Conservation (phyloP, 2,113 vertebrate species). For the Paramormyrops kingsleyae region DNA sequence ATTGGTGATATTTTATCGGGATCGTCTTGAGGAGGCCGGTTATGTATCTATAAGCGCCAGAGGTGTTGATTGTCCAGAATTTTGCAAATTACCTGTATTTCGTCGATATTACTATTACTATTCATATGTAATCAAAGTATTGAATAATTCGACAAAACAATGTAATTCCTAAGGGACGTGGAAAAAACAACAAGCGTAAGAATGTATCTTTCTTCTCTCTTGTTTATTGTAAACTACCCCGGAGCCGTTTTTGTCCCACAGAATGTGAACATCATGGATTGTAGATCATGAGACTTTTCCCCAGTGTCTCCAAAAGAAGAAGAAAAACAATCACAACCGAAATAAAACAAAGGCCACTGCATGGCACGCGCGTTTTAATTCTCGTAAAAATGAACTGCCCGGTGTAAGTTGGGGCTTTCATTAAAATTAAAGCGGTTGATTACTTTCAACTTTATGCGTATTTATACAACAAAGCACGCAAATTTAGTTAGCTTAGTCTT, state of each 20-base stretch:
- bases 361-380: background rate
- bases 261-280: background rate
- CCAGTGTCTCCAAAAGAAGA: background rate
- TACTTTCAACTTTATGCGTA: background rate
- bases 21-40: background rate
- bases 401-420: background rate
- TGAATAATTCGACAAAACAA: background rate
- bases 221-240: background rate
- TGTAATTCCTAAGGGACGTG: background rate
- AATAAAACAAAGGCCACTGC: background rate
- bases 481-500: background rate
- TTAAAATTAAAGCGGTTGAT: background rate
- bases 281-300: background rate
- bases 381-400: background rate
- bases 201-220: background rate
- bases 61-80: background rate
- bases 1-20: background rate
- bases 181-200: background rate
- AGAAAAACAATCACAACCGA: background rate
- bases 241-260: background rate
- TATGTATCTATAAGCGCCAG: background rate
- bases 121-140: background rate
- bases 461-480: background rate
- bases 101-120: background rate
- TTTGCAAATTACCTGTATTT: background rate